Evolutionary conservation across 2,888 invertebrate species (phyloP), one percentile per base, ranked within the genome.

Genomic region (Clistopyga incitator): DNA sequence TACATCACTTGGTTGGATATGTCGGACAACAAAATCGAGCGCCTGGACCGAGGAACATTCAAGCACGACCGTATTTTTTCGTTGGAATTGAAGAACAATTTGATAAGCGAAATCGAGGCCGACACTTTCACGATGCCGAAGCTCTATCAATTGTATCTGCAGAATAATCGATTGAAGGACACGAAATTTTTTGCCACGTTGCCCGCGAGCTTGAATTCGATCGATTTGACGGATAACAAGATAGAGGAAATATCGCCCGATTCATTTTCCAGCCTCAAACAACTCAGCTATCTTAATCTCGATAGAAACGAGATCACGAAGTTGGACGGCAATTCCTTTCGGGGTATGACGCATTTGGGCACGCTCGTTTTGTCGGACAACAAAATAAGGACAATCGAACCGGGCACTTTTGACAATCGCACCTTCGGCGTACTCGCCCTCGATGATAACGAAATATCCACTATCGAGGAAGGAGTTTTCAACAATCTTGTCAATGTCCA

Each of bases 141-240:
- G 11, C 47, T 67, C 15, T 25, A 23, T 4, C 23, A 45, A 23
- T n/a, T 67, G 2, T 47, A 20, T 8, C 15, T 67, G 25, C 6
- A 23, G 6, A 47, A 25, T 15, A 67, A 67, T 25, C 45, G 25
- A 47, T 25, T 67, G 25, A 67, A 67, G 8, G 6, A 67, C 25
- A 67, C 67, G 15, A 67, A 67, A 15, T 67, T 67, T 15, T 23
- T 34, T 1, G 47, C 67, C 3, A 47, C 67, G 10, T 20, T 67
- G 67, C 45, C 67, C 11, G 15, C 67, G 15, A 15, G 8, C 23
- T n/a, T 67, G 11, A 59, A 42, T 0, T 84, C 84, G 2, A 25
- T 90, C 18, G 88, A 90, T 54, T 50, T 90, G 3, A 81, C 87
- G 1, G 68, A 85, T 15, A 90, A 90, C 74, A 86, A 88, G 0